Conservation (phyloP, 2,113 vertebrate genomes). For the Octodon degus region DNA sequence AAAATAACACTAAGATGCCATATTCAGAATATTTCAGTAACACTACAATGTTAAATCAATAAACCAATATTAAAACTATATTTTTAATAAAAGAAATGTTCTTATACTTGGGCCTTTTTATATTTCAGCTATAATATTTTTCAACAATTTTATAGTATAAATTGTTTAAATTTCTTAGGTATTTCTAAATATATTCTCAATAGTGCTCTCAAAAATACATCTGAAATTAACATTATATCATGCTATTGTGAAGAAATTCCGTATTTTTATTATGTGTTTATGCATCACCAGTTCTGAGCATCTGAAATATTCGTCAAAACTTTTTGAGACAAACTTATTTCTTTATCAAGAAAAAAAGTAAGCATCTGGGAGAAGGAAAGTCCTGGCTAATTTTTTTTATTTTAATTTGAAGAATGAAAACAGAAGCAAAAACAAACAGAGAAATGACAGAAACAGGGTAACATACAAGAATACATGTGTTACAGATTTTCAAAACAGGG, state of each 20-base stretch:
- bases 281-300: not conserved
- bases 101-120: not conserved
- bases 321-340: conserved; percentile 41
- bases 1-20: not conserved
- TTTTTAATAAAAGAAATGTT: conserved; percentile 36
- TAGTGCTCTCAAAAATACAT: not conserved
- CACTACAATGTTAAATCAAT: not conserved
- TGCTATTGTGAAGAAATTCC: not conserved
- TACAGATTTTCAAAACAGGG: too few relatives aligned
- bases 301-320: not conserved
- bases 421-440: too few relatives aligned
- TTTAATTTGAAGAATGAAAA: too few relatives aligned
- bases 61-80: not conserved
- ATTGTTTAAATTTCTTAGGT: conserved; percentile 25
- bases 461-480: too few relatives aligned
- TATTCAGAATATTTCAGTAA: not conserved
- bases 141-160: conserved; percentile 34
- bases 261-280: conserved; percentile 17
- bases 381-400: not conserved
- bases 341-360: not conserved
- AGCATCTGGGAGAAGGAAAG: conserved; percentile 25
- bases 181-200: not conserved
- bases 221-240: conserved; percentile 4
- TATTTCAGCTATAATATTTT: conserved; percentile 4
- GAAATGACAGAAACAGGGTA: too few relatives aligned